These are phyloP conservation scores for Drosophila longiperda DNA, from an alignment of 2,888 invertebrate species.

Conservation along the genomic window DNA sequence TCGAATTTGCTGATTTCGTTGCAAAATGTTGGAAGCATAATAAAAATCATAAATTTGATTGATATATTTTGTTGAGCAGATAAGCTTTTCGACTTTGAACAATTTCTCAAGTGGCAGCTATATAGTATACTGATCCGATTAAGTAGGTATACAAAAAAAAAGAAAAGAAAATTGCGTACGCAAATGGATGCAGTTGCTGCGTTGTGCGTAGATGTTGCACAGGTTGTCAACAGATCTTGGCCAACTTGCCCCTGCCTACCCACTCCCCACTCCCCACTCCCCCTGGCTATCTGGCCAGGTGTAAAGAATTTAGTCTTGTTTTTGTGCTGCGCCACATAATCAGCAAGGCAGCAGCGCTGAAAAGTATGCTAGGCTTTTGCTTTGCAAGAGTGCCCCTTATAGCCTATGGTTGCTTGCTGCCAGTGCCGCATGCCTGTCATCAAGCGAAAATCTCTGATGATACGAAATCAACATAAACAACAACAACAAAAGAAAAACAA, in stretches of 20 bases:
- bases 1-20: not conserved
- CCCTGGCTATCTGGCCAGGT: constrained; percentile 37
- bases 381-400: constrained; percentile 29
- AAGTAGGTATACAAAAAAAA: not conserved
- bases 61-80: not conserved
- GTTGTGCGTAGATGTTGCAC: constrained; percentile 2
- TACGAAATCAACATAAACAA: constrained; percentile 79
- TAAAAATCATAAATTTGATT: not conserved
- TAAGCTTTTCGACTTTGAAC: not conserved
- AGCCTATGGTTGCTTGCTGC: constrained; percentile 25
- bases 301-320: constrained; percentile 13
- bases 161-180: constrained; percentile 11
- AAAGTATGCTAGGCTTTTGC: constrained; percentile 68
- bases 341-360: constrained; percentile 70
- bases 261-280: not conserved
- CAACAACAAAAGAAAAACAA: constrained; percentile 66
- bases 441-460: constrained; percentile 78
- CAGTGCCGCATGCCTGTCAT: constrained; percentile 34
- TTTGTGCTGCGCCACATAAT: constrained; percentile 69
- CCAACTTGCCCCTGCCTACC: not conserved
- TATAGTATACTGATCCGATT: not conserved
- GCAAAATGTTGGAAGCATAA: not conserved
- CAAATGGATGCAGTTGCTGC: constrained; percentile 32
- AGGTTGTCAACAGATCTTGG: constrained; percentile 40
- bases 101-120: not conserved